Conservation (phyloP, 2,888 invertebrate genomes). For the Drosophila cognata region DNA sequence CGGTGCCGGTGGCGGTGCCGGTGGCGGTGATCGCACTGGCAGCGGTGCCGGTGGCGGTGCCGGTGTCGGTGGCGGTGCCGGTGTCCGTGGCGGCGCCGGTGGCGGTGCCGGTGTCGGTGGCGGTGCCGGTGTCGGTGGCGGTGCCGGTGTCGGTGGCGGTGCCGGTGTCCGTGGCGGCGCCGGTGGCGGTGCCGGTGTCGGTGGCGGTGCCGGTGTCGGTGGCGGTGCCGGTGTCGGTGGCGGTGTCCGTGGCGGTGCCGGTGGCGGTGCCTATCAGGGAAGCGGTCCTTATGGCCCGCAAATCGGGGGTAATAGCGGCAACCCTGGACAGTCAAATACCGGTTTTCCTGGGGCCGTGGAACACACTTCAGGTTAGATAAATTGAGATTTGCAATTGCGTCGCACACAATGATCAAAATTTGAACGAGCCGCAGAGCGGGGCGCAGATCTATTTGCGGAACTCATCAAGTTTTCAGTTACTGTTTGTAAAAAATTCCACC, state of each 20-base stretch:
- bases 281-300: slow-evolving; percentile 19
- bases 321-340: slow-evolving; percentile 60
- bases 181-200: slow-evolving; percentile 24
- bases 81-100: slow-evolving; percentile 52
- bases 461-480: slow-evolving; percentile 2
- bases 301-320: slow-evolving; percentile 40
- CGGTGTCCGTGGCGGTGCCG: slow-evolving; percentile 27
- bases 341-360: slow-evolving; percentile 83
- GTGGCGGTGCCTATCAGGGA: slow-evolving; percentile 28
- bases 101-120: slow-evolving; percentile 45
- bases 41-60: too few relatives aligned
- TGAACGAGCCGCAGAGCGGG: slow-evolving; percentile 60
- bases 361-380: slow-evolving; percentile 82
- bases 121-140: slow-evolving; percentile 36
- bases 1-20: too few relatives aligned
- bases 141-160: slow-evolving; percentile 21
- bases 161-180: slow-evolving; percentile 14
- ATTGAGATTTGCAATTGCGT: slow-evolving; percentile 45
- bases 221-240: too few relatives aligned
- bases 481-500: background rate
- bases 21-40: too few relatives aligned
- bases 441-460: background rate
- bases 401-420: slow-evolving; percentile 57
- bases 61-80: too few relatives aligned
- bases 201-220: slow-evolving; percentile 14